phyloP scores from a whole-genome alignment of 1,140 invertebrate genomes.

The Drosophila ironensis region DNA sequence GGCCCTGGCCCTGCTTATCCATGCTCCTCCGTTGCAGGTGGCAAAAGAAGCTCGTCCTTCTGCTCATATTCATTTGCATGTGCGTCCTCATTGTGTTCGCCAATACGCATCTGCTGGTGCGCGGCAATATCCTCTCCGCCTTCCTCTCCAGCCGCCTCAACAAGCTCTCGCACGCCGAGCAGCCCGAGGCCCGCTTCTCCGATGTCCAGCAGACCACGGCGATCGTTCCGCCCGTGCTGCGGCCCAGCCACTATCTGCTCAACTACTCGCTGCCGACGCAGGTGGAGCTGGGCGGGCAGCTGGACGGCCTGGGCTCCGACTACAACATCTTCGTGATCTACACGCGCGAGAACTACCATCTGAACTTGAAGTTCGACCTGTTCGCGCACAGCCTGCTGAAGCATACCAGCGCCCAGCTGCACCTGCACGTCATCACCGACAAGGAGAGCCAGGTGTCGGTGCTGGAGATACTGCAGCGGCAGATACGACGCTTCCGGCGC shows the following conservation, averaged over 20 bases:
- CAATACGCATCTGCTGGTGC: constrained; percentile 61
- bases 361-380: constrained; percentile 85
- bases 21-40: constrained; percentile 59
- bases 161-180: constrained; percentile 36
- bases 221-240: constrained; percentile 33
- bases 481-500: constrained; percentile 82
- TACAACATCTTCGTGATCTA: constrained; percentile 80
- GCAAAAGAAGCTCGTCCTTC: constrained; percentile 61
- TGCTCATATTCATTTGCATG: constrained; percentile 60
- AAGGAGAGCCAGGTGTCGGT: constrained; percentile 85
- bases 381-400: constrained; percentile 85
- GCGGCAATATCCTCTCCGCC: constrained; percentile 60
- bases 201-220: constrained; percentile 24
- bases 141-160: constrained; percentile 57
- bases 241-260: constrained; percentile 54
- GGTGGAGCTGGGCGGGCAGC: constrained; percentile 33
- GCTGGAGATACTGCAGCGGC: constrained; percentile 83
- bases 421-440: constrained; percentile 88
- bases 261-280: constrained; percentile 61
- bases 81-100: constrained; percentile 68
- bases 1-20: no score
- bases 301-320: constrained; percentile 40
- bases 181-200: constrained; percentile 31
- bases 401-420: constrained; percentile 83
- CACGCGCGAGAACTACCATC: constrained; percentile 83